Evolutionary conservation across 2,888 invertebrate genomes (phyloP).

Genomic region (Polydrusus tereticollis): DNA sequence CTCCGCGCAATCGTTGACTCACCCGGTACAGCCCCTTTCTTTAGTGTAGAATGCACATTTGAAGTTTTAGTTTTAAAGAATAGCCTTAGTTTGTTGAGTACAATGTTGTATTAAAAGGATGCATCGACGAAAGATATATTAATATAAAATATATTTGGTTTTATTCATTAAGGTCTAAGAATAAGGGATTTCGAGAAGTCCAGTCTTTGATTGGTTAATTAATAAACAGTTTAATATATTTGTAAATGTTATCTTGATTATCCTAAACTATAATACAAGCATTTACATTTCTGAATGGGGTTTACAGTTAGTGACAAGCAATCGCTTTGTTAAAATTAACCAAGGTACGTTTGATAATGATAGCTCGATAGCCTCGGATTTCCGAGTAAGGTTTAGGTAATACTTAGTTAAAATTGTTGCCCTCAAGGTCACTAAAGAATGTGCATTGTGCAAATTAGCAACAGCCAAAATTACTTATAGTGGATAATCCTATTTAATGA

Average conservation of each 20-base stretch:
- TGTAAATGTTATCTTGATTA: neutral
- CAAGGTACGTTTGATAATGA: neutral
- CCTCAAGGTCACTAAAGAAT: neutral
- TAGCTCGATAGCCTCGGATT: neutral
- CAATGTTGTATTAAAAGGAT: too few species aligned
- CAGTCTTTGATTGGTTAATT: neutral
- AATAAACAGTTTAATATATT: neutral
- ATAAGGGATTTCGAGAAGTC: neutral
- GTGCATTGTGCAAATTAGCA: neutral
- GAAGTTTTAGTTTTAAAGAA: too few species aligned
- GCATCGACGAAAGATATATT: too few species aligned
- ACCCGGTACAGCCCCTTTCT: too few species aligned
- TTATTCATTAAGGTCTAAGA: too few species aligned
- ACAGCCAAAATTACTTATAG: neutral
- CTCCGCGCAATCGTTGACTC: too few species aligned
- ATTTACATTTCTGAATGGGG: neutral
- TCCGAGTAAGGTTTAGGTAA: neutral
- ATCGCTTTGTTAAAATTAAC: too few species aligned
- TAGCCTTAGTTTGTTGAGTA: too few species aligned
- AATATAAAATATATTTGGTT: too few species aligned
- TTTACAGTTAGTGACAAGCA: neutral
- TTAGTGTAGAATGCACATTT: too few species aligned
- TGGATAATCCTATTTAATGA: neutral
- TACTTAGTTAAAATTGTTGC: neutral
- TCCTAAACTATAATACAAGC: constrained; percentile 10